Evolutionary conservation across 1,140 invertebrate genomes (phyloP), one percentile per base, ranked within the genome.

Genomic region (Himalopsyche phryganea): DNA sequence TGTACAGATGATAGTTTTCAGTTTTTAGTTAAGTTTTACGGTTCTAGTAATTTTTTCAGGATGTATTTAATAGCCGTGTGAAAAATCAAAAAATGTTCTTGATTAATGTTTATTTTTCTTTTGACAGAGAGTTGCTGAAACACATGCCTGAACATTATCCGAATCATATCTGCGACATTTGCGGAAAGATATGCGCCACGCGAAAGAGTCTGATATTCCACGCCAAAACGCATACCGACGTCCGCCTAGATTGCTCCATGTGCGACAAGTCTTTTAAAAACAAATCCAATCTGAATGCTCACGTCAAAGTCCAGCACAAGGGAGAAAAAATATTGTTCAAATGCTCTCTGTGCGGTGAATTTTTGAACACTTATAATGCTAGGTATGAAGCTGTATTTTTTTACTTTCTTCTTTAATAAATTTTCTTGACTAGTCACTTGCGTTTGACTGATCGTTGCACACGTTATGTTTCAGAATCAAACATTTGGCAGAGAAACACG

Each of bases 401-500:
- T n/a, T n/a, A n/a, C n/a, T n/a, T n/a, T n/a, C n/a, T n/a, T n/a
- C n/a, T n/a, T n/a, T n/a, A n/a, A n/a, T n/a, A n/a, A n/a, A n/a
- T n/a, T n/a, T n/a, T n/a, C n/a, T n/a, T n/a, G n/a, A n/a, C n/a
- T n/a, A n/a, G n/a, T n/a, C n/a, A n/a, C n/a, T n/a, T n/a, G n/a
- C n/a, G n/a, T n/a, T n/a, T n/a, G n/a, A n/a, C n/a, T n/a, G n/a
- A n/a, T n/a, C n/a, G n/a, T n/a, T n/a, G n/a, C n/a, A n/a, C n/a
- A n/a, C n/a, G n/a, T 28, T 28, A 5, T 28, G 23, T 45, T 53
- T 9, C 20, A 53, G 51, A 28, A 46, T 53, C 18, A 53, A 53
- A 35, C 51, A 53, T 45, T 18, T 46, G 15, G 41, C 51, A 1
- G 73, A 72, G 46, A 65, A 69, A 5, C 74, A 77, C 23, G 70